Percentiles rank a stretch among this genome's conserved stretches.
phyloP scores from a whole-genome alignment of 2,113 vertebrate genomes.

The Scomber colias region DNA sequence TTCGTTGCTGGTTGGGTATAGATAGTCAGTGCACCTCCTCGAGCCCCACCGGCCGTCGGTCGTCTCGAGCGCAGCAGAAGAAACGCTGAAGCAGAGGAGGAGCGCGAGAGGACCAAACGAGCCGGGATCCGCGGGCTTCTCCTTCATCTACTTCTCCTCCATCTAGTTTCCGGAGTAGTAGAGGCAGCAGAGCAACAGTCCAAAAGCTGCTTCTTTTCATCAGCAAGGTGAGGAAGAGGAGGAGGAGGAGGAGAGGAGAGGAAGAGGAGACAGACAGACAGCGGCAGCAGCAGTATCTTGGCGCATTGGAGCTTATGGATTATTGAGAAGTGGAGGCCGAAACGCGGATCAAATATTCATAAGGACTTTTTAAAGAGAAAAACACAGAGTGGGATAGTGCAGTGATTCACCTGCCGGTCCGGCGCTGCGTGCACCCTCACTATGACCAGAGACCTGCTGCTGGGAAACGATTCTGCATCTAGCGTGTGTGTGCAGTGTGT shows the following conservation, averaged over 20 bases:
- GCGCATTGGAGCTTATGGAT: constrained; percentile 86
- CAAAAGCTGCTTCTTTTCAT: constrained; percentile 30
- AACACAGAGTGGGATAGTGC: constrained; percentile 24
- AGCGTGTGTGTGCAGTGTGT: constrained; percentile 36
- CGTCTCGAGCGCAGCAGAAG: constrained; percentile 46
- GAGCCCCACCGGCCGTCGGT: constrained; percentile 59
- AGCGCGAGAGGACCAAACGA: constrained; percentile 28
- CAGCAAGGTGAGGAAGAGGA: constrained; percentile 58
- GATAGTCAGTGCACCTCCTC: constrained; percentile 60
- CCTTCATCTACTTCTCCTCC: not conserved
- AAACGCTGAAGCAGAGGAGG: constrained; percentile 36
- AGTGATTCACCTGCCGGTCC: constrained; percentile 66
- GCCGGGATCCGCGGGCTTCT: constrained; percentile 1
- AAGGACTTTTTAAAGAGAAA: constrained; percentile 63
- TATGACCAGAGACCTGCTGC: constrained; percentile 59
- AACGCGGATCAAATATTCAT: constrained; percentile 74
- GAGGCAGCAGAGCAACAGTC: constrained; percentile 72
- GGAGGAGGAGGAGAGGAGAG: constrained; percentile 7
- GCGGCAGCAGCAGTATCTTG: constrained; percentile 64
- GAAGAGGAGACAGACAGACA: constrained; percentile 47
- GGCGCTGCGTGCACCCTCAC: constrained; percentile 31
- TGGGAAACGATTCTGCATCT: constrained; percentile 72
- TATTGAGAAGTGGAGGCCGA: constrained; percentile 76
- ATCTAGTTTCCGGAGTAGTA: constrained; percentile 77
- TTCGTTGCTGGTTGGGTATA: constrained; percentile 19